Base-by-base conservation (phyloP, 2,797 vertebrate genomes). In the Cyclura pinguis region DNA sequence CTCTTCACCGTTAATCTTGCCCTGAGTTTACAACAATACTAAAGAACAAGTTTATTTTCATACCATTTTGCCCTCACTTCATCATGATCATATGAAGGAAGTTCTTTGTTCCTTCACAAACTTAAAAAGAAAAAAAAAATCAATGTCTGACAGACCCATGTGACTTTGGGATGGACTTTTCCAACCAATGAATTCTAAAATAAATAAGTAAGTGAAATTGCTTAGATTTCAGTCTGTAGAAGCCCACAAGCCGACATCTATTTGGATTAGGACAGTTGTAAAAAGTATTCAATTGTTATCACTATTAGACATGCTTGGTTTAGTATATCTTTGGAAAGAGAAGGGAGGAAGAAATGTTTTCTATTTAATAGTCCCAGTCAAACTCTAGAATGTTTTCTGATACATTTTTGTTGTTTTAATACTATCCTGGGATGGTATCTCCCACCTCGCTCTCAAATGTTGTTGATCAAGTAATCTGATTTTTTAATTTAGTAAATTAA, bases 1-100 rank as follows among this genome's bases (percentile, higher is more conserved):
- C 32, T 89, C 27, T 22, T 90, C 67, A 73, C 84, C 91, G 93
- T 91, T 93, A 81, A 55, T 86, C 50, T 52, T 90, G 85, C 78
- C 78, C 47, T n/a, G 73, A 55, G 59, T 87, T 69, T 92, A 32
- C 10, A 82, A 91, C 32, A 89, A 88, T 35, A 88, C 85, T 85
- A 67, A 73, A 1, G 78, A 69, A 38, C 12, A 82, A 87, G 50
- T 52, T 89, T 67, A 89, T 92, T 89, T 89, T 89, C 80, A 77
- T 92, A 32, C 47, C 69, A 89, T 89, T 69, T 87, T 95, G 93
- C 89, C 86, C 29, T 89, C 59, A 50, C 47, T n/a, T 16, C 16
- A 62, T 92, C 91, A 83, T 92, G 12, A 52, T 82, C 81, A 55
- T 64, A 93, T 85, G 67, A 32, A 89, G 88, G 86, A 57, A 7